These are phyloP conservation scores for Alca torda DNA, from an alignment of 2,797 vertebrate genomes.

Conservation along the genomic window DNA sequence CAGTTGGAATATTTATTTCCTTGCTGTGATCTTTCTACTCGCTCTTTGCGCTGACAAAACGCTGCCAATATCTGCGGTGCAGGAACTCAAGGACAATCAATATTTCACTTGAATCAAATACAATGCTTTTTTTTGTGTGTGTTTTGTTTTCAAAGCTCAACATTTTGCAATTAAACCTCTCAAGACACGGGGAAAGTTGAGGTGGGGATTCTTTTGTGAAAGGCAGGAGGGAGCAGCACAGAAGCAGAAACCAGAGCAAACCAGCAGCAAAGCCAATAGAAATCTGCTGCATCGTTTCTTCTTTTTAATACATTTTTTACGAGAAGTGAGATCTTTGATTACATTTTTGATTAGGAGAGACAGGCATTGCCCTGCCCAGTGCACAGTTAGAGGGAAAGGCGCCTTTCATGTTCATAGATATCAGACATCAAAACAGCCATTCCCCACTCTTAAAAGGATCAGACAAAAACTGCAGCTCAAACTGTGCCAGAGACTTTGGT, in stretches of 20 bases:
- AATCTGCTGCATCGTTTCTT: constrained; percentile 37
- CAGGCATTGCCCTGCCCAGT: constrained; percentile 56
- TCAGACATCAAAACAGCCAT: constrained; percentile 67
- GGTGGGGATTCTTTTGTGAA: constrained; percentile 18
- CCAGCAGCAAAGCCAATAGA: neutral
- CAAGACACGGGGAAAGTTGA: neutral
- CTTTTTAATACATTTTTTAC: constrained; percentile 67
- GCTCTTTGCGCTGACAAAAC: constrained; percentile 40
- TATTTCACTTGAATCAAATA: constrained; percentile 55
- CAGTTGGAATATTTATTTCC: constrained; percentile 60
- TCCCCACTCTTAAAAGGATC: constrained; percentile 64
- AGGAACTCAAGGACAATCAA: constrained; percentile 56
- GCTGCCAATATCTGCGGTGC: constrained; percentile 44
- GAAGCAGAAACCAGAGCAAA: constrained; percentile 45
- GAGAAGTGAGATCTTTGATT: constrained; percentile 65
- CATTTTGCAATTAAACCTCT: constrained; percentile 58
- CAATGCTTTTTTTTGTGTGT: constrained; percentile 4
- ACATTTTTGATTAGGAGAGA: constrained; percentile 65
- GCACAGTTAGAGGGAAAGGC: constrained; percentile 42
- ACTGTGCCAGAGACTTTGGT: constrained; percentile 48
- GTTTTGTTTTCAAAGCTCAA: constrained; percentile 56
- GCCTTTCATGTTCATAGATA: constrained; percentile 67
- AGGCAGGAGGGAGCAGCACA: neutral
- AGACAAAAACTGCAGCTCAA: constrained; percentile 58
- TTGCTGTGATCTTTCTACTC: constrained; percentile 48